Conservation (phyloP, 2,888 invertebrate species). For the Euplexia lucipara region DNA sequence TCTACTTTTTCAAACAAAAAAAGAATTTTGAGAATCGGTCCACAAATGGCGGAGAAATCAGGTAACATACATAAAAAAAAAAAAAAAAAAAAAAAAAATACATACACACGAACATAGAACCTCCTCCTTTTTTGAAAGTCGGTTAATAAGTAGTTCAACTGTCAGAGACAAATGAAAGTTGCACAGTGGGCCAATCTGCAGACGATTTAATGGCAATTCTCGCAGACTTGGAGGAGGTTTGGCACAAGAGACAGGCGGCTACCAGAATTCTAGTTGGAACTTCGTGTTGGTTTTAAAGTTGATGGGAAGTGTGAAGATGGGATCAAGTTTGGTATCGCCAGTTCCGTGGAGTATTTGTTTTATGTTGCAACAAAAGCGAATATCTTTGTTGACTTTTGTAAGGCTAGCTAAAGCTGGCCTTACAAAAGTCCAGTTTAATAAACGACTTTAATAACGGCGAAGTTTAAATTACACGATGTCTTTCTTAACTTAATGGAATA, state of each 20-base stretch:
- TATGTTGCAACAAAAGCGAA: background rate
- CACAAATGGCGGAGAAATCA: too few relatives aligned
- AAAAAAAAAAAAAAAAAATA: too few relatives aligned
- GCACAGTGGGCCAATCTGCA: slow-evolving; percentile 59
- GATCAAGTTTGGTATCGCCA: slow-evolving; percentile 4
- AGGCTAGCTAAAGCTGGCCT: too few relatives aligned
- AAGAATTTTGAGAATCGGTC: too few relatives aligned
- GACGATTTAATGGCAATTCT: slow-evolving; percentile 63
- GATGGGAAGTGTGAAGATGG: slow-evolving; percentile 12
- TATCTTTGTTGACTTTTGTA: background rate
- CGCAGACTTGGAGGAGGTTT: slow-evolving; percentile 38
- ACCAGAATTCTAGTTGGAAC: slow-evolving; percentile 36
- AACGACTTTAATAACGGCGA: too few relatives aligned
- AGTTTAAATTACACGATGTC: too few relatives aligned
- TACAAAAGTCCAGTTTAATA: too few relatives aligned
- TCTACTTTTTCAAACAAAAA: too few relatives aligned
- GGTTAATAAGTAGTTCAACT: slow-evolving; percentile 60
- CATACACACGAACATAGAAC: too few relatives aligned
- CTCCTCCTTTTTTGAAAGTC: too few relatives aligned
- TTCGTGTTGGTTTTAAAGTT: slow-evolving; percentile 39
- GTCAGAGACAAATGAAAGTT: slow-evolving; percentile 57
- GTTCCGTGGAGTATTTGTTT: background rate
- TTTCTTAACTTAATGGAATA: too few relatives aligned
- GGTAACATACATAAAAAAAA: too few relatives aligned
- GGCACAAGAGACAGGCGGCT: slow-evolving; percentile 37